Base-by-base conservation (phyloP, 2,797 vertebrate species). In the Microctenopoma stevenorrisi region DNA sequence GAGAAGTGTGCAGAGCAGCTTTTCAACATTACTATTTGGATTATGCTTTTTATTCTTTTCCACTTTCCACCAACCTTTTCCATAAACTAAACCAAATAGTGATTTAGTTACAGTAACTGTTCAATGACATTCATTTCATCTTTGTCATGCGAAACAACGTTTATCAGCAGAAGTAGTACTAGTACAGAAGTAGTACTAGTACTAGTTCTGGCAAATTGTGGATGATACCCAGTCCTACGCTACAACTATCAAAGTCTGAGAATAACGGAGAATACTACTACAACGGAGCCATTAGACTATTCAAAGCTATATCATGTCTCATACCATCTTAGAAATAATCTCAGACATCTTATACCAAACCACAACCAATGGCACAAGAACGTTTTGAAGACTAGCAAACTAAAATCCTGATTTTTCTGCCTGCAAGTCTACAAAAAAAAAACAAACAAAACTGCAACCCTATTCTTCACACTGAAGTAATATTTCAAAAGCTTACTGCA, bases 291-390 rank as follows among this genome's bases (percentile, higher is more conserved):
- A 68, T 66, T 42, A 40, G 42, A 66, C 54, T 58, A 82, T 46
- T 75, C 63, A 67, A 72, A 70, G 64, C 44, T 77, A 76, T 46
- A 44, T 55, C 44, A 69, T 83, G 9, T 15, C 40, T 40, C 79
- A 49, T 8, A 2, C 33, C 33, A 8, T 35, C 33, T 35, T 35
- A 35, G 30, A 33, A 33, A 33, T 33, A 6, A 33, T 33, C 30
- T 33, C 5, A 33, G 7, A 86, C 68, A 79, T 74, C 65, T 70
- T 68, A 50, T 47, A 84, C 46, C 30, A 43, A 86, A 84, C 82
- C 72, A 82, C 72, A 64, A 77, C 60, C 52, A 69, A 79, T 79
- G 70, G 72, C 82, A 86, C 81, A 14, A 62, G 54, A 65, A 80
- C 74, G 76, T 63, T 66, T 84, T 42, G 44, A 59, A 76, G 28